Conservation (phyloP, 2,888 invertebrate genomes). For the Pheosia tremula region DNA sequence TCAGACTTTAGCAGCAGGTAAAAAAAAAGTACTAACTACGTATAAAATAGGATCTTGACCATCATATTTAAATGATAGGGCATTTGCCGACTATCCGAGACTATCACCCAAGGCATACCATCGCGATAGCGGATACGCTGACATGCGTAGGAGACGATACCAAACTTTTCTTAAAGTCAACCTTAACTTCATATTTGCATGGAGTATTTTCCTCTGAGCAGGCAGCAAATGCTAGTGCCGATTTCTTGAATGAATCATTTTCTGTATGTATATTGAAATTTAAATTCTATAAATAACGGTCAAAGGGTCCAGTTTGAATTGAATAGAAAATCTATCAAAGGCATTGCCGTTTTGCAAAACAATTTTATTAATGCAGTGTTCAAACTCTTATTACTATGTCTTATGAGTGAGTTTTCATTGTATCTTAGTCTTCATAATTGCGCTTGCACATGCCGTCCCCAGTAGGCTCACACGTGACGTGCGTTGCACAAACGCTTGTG, state of each 20-base stretch:
- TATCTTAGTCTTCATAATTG: conserved; percentile 20
- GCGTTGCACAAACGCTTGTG: conserved; percentile 53
- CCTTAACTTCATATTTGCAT: conserved; percentile 12
- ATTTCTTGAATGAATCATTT: conserved; percentile 24
- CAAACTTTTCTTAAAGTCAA: conserved; percentile 15
- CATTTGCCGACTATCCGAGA: conserved; percentile 51
- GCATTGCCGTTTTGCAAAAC: not conserved
- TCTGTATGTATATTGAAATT: not conserved
- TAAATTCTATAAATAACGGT: rapidly evolving
- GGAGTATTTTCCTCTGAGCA: conserved; percentile 6
- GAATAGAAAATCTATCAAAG: conserved; percentile 6
- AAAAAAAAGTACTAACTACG: too few species aligned
- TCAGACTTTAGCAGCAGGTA: too few species aligned
- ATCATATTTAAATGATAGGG: conserved; percentile 53
- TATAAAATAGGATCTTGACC: conserved; percentile 38
- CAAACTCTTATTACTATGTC: not conserved
- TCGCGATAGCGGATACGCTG: conserved; percentile 65
- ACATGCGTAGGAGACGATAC: conserved; percentile 67
- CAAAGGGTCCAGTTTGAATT: conserved; percentile 2
- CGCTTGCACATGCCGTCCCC: conserved; percentile 46
- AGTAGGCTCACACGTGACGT: conserved; percentile 61
- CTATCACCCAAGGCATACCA: conserved; percentile 61
- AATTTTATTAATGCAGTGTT: conserved; percentile 6
- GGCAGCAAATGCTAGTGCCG: conserved; percentile 10
- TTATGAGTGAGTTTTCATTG: conserved; percentile 9